Evolutionary conservation across 2,888 invertebrate genomes (phyloP), one percentile per base, ranked within the genome.

Genomic region (Sminthurides aquaticus): DNA sequence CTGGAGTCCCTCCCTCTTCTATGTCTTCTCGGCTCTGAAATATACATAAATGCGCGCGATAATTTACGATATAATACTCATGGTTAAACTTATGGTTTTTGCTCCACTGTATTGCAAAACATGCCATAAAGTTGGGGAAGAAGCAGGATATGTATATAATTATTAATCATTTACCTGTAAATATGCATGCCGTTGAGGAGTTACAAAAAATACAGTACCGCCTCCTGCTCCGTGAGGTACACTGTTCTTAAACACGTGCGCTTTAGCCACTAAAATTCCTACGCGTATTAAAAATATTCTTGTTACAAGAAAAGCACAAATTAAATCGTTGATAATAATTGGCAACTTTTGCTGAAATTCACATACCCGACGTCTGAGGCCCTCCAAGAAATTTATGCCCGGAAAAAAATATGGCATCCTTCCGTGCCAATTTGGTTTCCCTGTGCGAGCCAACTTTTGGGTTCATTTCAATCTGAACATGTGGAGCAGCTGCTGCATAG

Each of bases 391-490:
- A 72, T 27, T 72, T 72, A 60, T 72, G 72, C 2, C 72, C 72
- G 1, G 69, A 69, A 55, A 72, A 72, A 57, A 62, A 72, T 2
- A 94, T 80, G 0, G 91, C 92, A 78, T 94, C 94, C 77, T 93
- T 92, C 79, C 86, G 85, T 75, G 85, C 83, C 22, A 83, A 78
- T 25, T n/a, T 28, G 25, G 60, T 55, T 3, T 43, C 11, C 28
- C 20, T 56, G 34, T 79, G 82, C 68, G 85, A 85, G 67, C 86
- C 85, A 1, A 86, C 86, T n/a, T 85, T 82, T 0, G 93, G 91
- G 77, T 93, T 93, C 89, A 93, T 90, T 75, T 90, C 88, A 64
- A 93, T 84, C n/a, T 83, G 81, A 0, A 87, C 83, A 75, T 88
- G 89, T 0, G 93, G 91, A 25, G 84, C 86, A 2, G 90, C 89